A percentile compares a stretch with the other conserved stretches of the same genome.
Evolutionary conservation across 1,140 invertebrate species (phyloP).

Genomic region (Tetramorium alpestre): DNA sequence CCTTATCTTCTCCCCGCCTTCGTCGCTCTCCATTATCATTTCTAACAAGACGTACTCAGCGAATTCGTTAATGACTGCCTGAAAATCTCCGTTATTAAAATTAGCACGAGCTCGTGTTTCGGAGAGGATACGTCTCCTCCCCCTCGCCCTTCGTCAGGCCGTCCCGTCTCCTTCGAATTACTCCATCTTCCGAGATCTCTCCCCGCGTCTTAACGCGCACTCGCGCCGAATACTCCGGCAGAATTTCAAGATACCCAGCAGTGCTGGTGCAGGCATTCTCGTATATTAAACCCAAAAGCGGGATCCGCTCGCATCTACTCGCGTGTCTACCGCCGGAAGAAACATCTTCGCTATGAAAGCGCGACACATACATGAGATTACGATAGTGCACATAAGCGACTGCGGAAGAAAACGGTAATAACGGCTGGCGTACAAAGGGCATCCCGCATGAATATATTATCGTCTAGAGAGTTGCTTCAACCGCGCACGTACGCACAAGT

Average conservation of each 20-base stretch:
- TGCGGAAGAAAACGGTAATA: conserved; percentile 2
- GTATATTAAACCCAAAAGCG: conserved; percentile 31
- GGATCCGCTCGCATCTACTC: background rate
- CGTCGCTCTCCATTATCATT: conserved; percentile 40
- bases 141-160: background rate
- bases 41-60: conserved; percentile 58
- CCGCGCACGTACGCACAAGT: conserved; percentile 52
- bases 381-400: background rate
- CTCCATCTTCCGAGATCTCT: background rate
- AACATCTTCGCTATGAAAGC: background rate
- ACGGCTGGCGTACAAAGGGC: background rate
- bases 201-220: background rate
- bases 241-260: conserved; percentile 31
- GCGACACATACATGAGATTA: background rate
- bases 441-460: conserved; percentile 15
- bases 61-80: conserved; percentile 70
- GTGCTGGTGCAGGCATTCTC: background rate
- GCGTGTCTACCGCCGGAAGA: background rate
- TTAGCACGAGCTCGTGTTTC: conserved; percentile 68
- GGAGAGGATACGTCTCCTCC: background rate
- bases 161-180: conserved; percentile 16
- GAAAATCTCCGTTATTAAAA: conserved; percentile 74
- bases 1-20: background rate
- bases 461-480: background rate
- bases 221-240: background rate